Base-by-base conservation (phyloP, 2,113 vertebrate species). In the Junco hyemalis region DNA sequence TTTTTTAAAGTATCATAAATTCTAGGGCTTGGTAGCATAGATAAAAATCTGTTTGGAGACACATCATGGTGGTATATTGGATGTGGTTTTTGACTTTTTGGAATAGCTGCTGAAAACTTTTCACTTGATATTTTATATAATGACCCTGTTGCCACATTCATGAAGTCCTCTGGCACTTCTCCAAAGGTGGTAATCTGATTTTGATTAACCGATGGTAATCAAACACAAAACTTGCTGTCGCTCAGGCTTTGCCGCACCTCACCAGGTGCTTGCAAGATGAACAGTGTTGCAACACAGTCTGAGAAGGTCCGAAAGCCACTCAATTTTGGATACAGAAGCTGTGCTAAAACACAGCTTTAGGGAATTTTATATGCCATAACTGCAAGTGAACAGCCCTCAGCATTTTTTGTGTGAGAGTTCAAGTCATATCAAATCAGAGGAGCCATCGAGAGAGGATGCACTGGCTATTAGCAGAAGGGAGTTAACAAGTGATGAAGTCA, bases 401-500 rank as follows among this genome's bases (percentile, higher is more conserved):
- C 60, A 24, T 8, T 66, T 81, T 59, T 96, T 93, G 48, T 11
- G 0, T 81, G 65, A 94, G 86, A 86, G 92, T 97, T 96, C 89
- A 94, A 96, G 95, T 95, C 76, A 51, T 90, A 96, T 79, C 53
- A 89, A 96, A 96, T 95, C 81, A 94, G 95, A 95, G 90, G 86
- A 94, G 96, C 94, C 95, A 96, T 66, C 2, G 38, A 97, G 96
- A 98, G 94, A 96, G 93, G 96, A 97, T 96, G 59, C 64, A 94
- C 77, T 97, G 96, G 91, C 95, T 88, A 88, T 96, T 97, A 96
- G 80, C 93, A 96, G 88, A 97, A 98, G 98, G 98, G 98, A 98
- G 98, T 98, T 97, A 97, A 98, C 96, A 96, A 97, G 95, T 90
- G 93, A 98, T 98, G 97, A 98, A 97, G 96, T 97, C 87, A 98